Base-by-base conservation (phyloP, 2,888 invertebrate genomes). In the Apodemia duryi region DNA sequence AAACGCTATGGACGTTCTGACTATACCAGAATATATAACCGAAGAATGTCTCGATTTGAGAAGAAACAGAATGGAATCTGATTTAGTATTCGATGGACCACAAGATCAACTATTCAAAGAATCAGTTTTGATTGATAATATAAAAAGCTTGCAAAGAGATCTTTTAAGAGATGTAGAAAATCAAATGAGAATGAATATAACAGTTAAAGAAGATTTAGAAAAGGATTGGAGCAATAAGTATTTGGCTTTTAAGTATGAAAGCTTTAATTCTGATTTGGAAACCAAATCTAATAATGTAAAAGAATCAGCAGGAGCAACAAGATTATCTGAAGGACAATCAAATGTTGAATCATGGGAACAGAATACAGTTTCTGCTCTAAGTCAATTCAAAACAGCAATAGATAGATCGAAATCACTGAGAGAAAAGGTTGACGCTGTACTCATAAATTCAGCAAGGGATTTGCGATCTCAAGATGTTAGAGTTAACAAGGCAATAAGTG, bases 141-240 rank as follows among this genome's bases (percentile, higher is more conserved):
- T 96, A 9, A 92, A 94, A 64, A 92, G 93, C 64, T 77, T 94
- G 0, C 93, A 96, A 61, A 84, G 88, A n/a, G 93, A 94, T 70
- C 93, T 94, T 57, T 79, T 95, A 9, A 92, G 93, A 68, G 95
- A 95, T 70, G 93, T 96, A 1, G 94, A 95, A 66, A 88, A 92
- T 63, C 96, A 97, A 78, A 85, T 96, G 73, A 80, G 93, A 32
- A 94, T 95, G 78, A 95, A 97, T 75, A 94, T 95, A 63, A 94
- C 95, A 0, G 95, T 95, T 0, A 97, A 97, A 77, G 93, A 94
- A 70, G 93, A 95, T 35, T 81, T 98, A 68, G 98, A 98, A 86
- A 94, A 94, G 70, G 97, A 98, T 80, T 98, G 97, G 97, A 97
- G 97, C 73, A 96, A 98, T 79, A 98, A 98, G 86, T 94, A 93